Conservation (phyloP, 2,797 vertebrate species). For the Tragelaphus oryx region DNA sequence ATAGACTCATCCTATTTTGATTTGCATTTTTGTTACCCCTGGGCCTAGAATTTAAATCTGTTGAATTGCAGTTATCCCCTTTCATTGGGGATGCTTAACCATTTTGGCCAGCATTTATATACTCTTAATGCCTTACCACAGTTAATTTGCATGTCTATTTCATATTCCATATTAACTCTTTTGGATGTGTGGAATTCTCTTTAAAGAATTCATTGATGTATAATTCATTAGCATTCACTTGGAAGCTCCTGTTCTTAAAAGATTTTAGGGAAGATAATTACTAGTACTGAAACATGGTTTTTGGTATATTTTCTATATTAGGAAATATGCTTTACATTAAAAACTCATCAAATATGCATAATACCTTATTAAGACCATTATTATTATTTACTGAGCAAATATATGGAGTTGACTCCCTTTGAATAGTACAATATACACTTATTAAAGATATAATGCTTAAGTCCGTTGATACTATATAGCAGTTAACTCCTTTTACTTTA, state of each 20-base stretch:
- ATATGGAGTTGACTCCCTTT: slow-evolving; percentile 30
- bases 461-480: slow-evolving; percentile 25
- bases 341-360: slow-evolving; percentile 39
- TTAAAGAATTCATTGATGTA: slow-evolving; percentile 51
- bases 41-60: slow-evolving; percentile 1
- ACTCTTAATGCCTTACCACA: slow-evolving; percentile 32
- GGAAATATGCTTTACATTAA: slow-evolving; percentile 69
- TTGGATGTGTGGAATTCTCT: neutral
- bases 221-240: slow-evolving; percentile 62
- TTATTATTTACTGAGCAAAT: slow-evolving; percentile 49
- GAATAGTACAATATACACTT: neutral
- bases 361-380: slow-evolving; percentile 40
- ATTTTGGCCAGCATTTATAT: slow-evolving; percentile 43
- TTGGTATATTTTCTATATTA: slow-evolving; percentile 57
- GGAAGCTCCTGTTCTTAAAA: slow-evolving; percentile 27
- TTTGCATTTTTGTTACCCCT: neutral
- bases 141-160: slow-evolving; percentile 55
- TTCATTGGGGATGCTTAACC: neutral
- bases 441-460: slow-evolving; percentile 47
- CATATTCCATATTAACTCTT: slow-evolving; percentile 50
- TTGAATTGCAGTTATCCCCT: slow-evolving; percentile 32
- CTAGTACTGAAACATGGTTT: slow-evolving; percentile 54
- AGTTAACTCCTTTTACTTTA: slow-evolving; percentile 53
- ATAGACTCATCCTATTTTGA: neutral
- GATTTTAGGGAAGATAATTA: slow-evolving; percentile 54